Base-by-base conservation (phyloP, 2,797 vertebrate genomes). In the Heteromormyrus szaboi region DNA sequence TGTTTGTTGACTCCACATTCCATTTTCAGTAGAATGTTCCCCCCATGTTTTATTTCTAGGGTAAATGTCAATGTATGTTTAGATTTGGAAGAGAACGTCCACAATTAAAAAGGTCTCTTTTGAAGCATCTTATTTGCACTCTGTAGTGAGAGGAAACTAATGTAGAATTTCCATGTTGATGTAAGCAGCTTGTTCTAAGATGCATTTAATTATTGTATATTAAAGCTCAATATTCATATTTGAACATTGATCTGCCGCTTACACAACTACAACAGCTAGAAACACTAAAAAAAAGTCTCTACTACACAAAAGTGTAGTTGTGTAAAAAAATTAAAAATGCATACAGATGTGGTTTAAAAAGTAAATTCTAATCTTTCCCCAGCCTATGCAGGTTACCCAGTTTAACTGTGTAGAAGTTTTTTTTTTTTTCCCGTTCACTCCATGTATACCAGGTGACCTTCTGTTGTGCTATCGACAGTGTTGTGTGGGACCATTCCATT, bases 51-150 rank as follows among this genome's bases (percentile, higher is more conserved):
- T 96, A 92, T 95, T 93, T 93, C 93, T 94, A 95, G 96, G 97
- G 96, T 94, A 96, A 96, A 96, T 95, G 95, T 96, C 95, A 95
- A 95, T 96, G 94, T 95, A 95, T 62, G 95, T 96, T 96, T 81
- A 81, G 76, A 44, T 46, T 81, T 46, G 29, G 33, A 72, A 94
- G 96, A 97, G 96, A 96, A 97, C 96, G 97, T 97, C 93, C 93
- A 92, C 46, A 48, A 88, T 81, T 51, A 94, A 94, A 94, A 94
- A 94, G 94, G 95, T 97, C 96, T 97, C 91, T 98, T 95, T 97
- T 98, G 97, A 97, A 98, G 96, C 97, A 97, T 97, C 96, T 96
- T 96, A 97, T 97, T 99, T 99, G 98, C 98, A 99, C 98, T 98
- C 96, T 97, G 94, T 98, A 97, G 97, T 96, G 96, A 98, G 97